Conservation (phyloP, 2,888 invertebrate genomes). For the Eupithecia exiguata region DNA sequence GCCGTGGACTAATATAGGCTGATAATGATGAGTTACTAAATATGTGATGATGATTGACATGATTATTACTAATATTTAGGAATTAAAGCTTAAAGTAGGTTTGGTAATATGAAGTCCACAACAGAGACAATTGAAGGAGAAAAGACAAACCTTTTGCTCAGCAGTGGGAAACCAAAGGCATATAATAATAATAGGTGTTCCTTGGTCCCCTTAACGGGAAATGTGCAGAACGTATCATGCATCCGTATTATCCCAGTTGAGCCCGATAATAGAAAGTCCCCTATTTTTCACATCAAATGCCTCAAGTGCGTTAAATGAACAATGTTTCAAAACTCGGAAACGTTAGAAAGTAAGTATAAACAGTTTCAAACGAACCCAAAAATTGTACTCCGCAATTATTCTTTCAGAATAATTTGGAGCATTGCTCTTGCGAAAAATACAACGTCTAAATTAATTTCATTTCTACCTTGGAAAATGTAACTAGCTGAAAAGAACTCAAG, state of each 20-base stretch:
- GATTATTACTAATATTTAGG: neutral
- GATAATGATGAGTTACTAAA: no score
- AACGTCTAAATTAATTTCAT: conserved; percentile 26
- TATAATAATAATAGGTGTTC: neutral
- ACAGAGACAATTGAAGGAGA: neutral
- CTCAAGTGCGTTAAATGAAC: neutral
- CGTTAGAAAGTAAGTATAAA: neutral
- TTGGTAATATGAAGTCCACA: neutral
- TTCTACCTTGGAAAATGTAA: conserved; percentile 16
- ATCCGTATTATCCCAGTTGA: neutral
- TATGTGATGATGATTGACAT: no score
- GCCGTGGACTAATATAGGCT: no score
- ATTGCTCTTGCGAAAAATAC: conserved; percentile 14
- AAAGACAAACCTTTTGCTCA: neutral
- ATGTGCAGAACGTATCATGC: neutral
- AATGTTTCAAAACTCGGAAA: neutral
- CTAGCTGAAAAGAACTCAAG: conserved; percentile 34
- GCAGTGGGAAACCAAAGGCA: neutral
- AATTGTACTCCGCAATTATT: neutral
- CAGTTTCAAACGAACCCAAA: neutral
- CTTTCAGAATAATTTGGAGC: conserved; percentile 1
- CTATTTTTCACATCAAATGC: neutral
- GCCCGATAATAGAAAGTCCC: neutral
- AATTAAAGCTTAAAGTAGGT: neutral
- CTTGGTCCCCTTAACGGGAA: neutral